These are phyloP conservation scores for Oreortyx pictus DNA, from an alignment of 2,797 vertebrate species.

Conservation along the genomic window DNA sequence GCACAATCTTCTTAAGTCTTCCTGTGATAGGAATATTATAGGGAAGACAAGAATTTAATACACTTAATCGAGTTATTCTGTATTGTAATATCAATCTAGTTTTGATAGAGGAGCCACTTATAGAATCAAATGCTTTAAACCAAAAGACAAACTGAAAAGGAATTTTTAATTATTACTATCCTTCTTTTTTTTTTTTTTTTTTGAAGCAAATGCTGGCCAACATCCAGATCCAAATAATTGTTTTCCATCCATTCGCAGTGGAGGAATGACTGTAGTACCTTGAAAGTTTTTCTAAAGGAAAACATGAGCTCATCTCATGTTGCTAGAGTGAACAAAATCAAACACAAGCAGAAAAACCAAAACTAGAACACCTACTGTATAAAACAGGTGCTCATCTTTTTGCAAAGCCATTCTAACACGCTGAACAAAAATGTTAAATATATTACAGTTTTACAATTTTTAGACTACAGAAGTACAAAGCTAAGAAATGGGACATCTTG, in stretches of 20 bases:
- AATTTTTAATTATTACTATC: background rate
- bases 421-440: background rate
- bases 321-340: background rate
- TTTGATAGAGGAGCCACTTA: background rate
- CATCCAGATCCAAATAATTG: background rate
- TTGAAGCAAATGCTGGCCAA: background rate
- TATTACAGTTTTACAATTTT: background rate
- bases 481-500: background rate
- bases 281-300: background rate
- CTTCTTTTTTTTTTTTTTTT: background rate
- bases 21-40: background rate
- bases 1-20: background rate
- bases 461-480: background rate
- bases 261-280: background rate
- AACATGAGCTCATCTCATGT: background rate
- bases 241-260: background rate
- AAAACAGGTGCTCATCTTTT: background rate
- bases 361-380: conserved; percentile 1
- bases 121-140: background rate
- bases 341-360: background rate
- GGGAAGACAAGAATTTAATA: background rate
- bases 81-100: background rate
- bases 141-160: background rate
- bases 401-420: background rate
- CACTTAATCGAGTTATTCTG: background rate